phyloP scores from a whole-genome alignment of 2,797 vertebrate species.

The Apodemus agrarius region DNA sequence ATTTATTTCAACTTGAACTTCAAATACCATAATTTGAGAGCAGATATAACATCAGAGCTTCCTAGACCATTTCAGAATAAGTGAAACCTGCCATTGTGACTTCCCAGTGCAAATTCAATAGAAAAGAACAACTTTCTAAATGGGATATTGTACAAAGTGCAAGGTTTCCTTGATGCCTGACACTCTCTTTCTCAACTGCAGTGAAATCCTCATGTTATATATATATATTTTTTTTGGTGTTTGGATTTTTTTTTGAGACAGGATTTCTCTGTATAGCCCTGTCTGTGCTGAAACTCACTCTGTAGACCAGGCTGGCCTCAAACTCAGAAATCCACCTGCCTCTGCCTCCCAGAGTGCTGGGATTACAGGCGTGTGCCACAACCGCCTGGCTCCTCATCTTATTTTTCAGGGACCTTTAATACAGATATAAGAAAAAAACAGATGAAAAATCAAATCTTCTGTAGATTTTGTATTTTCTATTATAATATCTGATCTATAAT shows the following conservation, averaged over 20 bases:
- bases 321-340: no score
- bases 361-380: no score
- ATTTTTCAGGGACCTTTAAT: constrained; percentile 41
- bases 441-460: not conserved
- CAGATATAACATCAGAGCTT: constrained; percentile 41
- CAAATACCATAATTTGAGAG: constrained; percentile 50
- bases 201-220: no score
- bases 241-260: no score
- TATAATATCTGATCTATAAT: not conserved
- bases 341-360: no score
- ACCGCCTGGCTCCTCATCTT: no score
- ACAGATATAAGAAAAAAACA: not conserved
- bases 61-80: constrained; percentile 48
- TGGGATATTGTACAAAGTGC: not conserved
- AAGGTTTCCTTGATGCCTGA: not conserved
- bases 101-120: constrained; percentile 35
- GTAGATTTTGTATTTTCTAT: not conserved
- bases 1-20: constrained; percentile 63
- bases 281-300: no score
- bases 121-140: not conserved
- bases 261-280: no score
- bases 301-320: no score
- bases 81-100: constrained; percentile 65
- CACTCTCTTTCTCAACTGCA: constrained; percentile 35
- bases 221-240: no score